Evolutionary conservation across 2,888 invertebrate genomes (phyloP).

Genomic region (Sipha maydis): DNA sequence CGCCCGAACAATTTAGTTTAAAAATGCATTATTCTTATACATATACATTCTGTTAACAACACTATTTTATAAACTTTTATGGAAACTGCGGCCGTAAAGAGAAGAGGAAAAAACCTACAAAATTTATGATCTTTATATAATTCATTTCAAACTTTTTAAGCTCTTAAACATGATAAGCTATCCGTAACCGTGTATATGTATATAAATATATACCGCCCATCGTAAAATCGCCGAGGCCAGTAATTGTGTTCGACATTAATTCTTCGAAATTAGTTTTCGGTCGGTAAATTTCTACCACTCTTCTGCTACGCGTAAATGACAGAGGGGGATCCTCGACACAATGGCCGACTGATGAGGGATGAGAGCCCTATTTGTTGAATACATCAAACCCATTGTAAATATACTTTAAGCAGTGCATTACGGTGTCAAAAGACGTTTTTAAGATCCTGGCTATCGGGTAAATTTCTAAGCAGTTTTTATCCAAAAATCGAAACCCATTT

Average conservation of each 20-base stretch:
- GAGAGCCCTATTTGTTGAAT: too few relatives aligned
- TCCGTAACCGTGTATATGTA: constrained; percentile 6
- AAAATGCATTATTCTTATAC: background rate
- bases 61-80: constrained; percentile 13
- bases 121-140: constrained; percentile 45
- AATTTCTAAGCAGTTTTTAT: too few relatives aligned
- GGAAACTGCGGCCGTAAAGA: background rate
- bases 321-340: too few relatives aligned
- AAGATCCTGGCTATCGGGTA: too few relatives aligned
- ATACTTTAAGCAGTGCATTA: too few relatives aligned
- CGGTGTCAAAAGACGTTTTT: too few relatives aligned
- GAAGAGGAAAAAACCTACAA: background rate
- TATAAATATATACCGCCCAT: background rate
- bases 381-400: too few relatives aligned
- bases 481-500: too few relatives aligned
- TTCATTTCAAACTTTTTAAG: constrained; percentile 41
- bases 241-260: constrained; percentile 43
- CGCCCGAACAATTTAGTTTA: background rate
- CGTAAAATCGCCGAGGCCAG: constrained; percentile 21
- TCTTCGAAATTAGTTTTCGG: constrained; percentile 51
- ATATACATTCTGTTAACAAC: constrained; percentile 25
- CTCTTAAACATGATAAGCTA: constrained; percentile 46
- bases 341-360: too few relatives aligned
- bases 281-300: background rate
- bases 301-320: too few relatives aligned